Conservation (phyloP, 37 sponge, comb jelly and placozoan species). For the Petrosia ficiformis region DNA sequence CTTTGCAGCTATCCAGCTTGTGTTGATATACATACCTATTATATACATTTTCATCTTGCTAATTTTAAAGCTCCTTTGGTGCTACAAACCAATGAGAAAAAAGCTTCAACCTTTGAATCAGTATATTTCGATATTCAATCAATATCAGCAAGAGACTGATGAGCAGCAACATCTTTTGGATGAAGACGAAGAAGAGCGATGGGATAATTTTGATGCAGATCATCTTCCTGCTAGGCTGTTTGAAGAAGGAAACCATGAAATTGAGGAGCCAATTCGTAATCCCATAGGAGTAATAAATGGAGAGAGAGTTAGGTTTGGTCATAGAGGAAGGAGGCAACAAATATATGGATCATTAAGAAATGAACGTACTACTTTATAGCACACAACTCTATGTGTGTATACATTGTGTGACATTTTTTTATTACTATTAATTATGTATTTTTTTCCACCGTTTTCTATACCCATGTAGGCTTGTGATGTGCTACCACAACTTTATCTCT, state of each 20-base stretch:
- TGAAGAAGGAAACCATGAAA: not conserved
- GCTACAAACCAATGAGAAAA: not conserved
- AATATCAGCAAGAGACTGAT: not conserved
- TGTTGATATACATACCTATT: conserved; percentile 36
- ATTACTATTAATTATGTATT: too few relatives aligned
- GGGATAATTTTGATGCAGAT: not conserved
- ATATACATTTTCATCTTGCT: conserved; percentile 6
- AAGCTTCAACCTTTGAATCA: not conserved
- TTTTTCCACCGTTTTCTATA: too few relatives aligned
- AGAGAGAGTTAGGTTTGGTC: too few relatives aligned
- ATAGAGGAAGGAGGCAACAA: too few relatives aligned
- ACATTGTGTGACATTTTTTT: too few relatives aligned
- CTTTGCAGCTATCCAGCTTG: conserved; percentile 10
- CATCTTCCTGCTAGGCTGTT: conserved; percentile 11
- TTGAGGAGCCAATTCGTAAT: not conserved
- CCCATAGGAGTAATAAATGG: too few relatives aligned
- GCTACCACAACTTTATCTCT: too few relatives aligned
- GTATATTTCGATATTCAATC: conserved; percentile 1
- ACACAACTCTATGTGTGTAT: too few relatives aligned
- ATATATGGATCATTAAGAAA: too few relatives aligned
- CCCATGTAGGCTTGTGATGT: too few relatives aligned
- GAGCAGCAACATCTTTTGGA: not conserved
- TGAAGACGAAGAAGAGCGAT: not conserved
- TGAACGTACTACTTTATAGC: too few relatives aligned
- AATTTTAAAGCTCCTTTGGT: not conserved